Percentiles rank a stretch among this genome's conserved stretches.
phyloP scores from a whole-genome alignment of 2,888 invertebrate species.

The Sinohyriopsis cumingii region DNA sequence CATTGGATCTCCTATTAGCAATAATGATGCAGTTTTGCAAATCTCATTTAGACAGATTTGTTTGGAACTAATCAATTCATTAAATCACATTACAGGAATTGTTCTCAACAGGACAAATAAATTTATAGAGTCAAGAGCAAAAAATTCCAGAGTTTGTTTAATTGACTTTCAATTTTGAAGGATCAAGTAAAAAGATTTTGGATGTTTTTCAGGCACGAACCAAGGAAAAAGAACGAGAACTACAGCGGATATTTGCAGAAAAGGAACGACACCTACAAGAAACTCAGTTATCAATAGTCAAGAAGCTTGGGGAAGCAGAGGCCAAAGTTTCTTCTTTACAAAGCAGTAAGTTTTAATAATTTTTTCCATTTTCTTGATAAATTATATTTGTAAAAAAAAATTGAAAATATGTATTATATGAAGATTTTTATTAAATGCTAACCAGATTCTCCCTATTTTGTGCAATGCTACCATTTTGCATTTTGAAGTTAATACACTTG shows the following conservation, averaged over 20 bases:
- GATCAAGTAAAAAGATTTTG: background rate
- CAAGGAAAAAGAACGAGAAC: conserved; percentile 69
- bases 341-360: conserved; percentile 46
- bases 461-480: too few species aligned
- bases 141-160: background rate
- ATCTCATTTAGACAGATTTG: background rate
- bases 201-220: conserved; percentile 58
- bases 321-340: conserved; percentile 70
- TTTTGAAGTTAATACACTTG: too few species aligned
- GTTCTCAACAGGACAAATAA: background rate
- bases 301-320: conserved; percentile 73
- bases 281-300: conserved; percentile 68
- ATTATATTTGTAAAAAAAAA: too few species aligned
- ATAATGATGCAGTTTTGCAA: background rate
- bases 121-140: background rate
- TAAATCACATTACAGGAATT: background rate
- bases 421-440: too few species aligned
- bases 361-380: too few species aligned
- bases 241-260: conserved; percentile 69
- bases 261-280: conserved; percentile 71
- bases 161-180: background rate
- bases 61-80: too few species aligned
- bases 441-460: too few species aligned
- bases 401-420: too few species aligned
- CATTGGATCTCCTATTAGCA: background rate